Percentiles rank a stretch among this genome's conserved stretches.
Conservation (phyloP, 2,797 vertebrate species). For the Ctenopoma kingsleyae region DNA sequence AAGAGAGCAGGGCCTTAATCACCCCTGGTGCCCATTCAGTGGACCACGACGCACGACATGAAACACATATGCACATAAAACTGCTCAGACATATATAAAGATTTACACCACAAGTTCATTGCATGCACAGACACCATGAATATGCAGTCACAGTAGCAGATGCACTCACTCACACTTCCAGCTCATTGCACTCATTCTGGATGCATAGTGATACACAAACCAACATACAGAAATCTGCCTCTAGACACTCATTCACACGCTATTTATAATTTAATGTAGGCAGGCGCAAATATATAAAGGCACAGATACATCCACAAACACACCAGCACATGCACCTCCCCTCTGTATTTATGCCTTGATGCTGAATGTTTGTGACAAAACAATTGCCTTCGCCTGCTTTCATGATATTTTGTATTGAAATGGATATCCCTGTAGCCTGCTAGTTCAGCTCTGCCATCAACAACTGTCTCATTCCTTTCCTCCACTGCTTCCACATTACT, state of each 20-base stretch:
- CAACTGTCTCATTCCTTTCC: constrained; percentile 54
- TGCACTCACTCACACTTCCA: constrained; percentile 66
- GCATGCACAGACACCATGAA: constrained; percentile 62
- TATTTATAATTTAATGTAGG: constrained; percentile 77
- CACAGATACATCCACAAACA: constrained; percentile 60
- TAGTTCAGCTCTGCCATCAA: constrained; percentile 65
- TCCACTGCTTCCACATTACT: constrained; percentile 43
- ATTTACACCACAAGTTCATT: constrained; percentile 40
- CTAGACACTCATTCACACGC: constrained; percentile 76
- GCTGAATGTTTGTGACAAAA: constrained; percentile 79
- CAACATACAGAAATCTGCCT: constrained; percentile 74
- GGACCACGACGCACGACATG: constrained; percentile 34
- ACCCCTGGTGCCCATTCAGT: constrained; percentile 59
- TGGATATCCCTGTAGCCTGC: constrained; percentile 69
- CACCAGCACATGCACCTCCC: constrained; percentile 47
- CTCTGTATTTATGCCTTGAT: constrained; percentile 65
- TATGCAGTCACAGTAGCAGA: constrained; percentile 69
- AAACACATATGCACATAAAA: constrained; percentile 32
- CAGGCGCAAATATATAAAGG: constrained; percentile 63
- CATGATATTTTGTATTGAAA: constrained; percentile 74
- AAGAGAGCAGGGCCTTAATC: constrained; percentile 74
- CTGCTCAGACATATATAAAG: constrained; percentile 32
- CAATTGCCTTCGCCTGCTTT: constrained; percentile 76
- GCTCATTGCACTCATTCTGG: constrained; percentile 74
- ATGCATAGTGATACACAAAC: constrained; percentile 69